phyloP scores from a whole-genome alignment of 2,888 invertebrate species.

The Tachina lurida region DNA sequence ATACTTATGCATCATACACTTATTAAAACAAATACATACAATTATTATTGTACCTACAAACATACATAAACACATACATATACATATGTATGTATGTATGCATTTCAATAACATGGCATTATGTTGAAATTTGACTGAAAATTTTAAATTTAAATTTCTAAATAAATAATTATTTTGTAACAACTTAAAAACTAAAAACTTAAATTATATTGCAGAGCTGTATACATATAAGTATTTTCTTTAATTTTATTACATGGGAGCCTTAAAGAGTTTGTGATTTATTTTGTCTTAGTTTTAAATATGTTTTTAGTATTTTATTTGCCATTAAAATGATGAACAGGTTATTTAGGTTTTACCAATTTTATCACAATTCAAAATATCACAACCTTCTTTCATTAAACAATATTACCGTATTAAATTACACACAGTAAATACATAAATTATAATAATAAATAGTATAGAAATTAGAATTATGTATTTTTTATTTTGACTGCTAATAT shows the following conservation, averaged over 20 bases:
- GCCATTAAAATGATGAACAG: conserved; percentile 12
- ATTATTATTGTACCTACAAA: not conserved
- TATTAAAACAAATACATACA: conserved; percentile 1
- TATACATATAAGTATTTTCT: not conserved
- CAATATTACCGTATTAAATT: conserved; percentile 29
- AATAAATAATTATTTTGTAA: conserved; percentile 56
- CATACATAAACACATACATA: conserved; percentile 8
- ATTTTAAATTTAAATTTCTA: conserved; percentile 40
- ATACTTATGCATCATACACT: not conserved
- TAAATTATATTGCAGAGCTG: conserved; percentile 21
- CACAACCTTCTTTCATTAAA: conserved; percentile 47
- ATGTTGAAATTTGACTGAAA: conserved; percentile 39
- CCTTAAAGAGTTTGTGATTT: conserved; percentile 51
- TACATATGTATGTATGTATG: conserved; percentile 23
- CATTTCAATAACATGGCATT: conserved; percentile 47
- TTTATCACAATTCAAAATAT: conserved; percentile 59
- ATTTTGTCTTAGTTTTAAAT: conserved; percentile 17
- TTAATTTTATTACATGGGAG: conserved; percentile 31
- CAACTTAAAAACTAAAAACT: conserved; percentile 51
- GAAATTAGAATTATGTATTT: conserved; percentile 16
- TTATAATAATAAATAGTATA: conserved; percentile 32
- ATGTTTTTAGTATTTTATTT: conserved; percentile 26
- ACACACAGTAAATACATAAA: conserved; percentile 19
- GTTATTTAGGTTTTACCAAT: conserved; percentile 38
- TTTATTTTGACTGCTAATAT: conserved; percentile 12